Conservation (phyloP, 1,140 invertebrate species). For the Acromyrmex charruanus region DNA sequence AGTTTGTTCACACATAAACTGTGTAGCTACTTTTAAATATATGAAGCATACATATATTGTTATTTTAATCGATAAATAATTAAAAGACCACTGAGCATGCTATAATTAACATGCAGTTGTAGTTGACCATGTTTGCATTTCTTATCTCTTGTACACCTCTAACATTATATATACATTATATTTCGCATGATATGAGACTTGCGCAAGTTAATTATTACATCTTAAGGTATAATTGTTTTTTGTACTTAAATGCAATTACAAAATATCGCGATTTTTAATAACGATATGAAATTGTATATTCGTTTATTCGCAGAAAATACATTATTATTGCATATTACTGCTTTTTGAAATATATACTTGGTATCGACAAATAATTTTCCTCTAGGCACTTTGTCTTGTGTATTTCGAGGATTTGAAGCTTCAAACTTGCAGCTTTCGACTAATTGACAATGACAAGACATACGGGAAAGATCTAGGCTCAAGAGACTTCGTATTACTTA, state of each 20-base stretch:
- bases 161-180: slow-evolving; percentile 9
- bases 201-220: background rate
- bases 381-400: slow-evolving; percentile 29
- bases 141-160: slow-evolving; percentile 31
- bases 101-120: slow-evolving; percentile 22
- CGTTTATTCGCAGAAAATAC: background rate
- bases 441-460: slow-evolving; percentile 62
- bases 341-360: background rate
- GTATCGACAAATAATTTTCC: slow-evolving; percentile 29
- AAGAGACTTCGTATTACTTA: slow-evolving; percentile 73
- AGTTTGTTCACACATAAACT: background rate
- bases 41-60: background rate
- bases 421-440: slow-evolving; percentile 53
- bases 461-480: slow-evolving; percentile 52
- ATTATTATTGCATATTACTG: background rate
- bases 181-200: slow-evolving; percentile 11
- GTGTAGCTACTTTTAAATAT: background rate
- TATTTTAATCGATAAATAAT: slow-evolving; percentile 53
- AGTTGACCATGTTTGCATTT: slow-evolving; percentile 30
- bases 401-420: slow-evolving; percentile 28
- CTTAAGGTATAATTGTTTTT: background rate
- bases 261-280: slow-evolving; percentile 21
- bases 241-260: background rate
- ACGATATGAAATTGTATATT: background rate
- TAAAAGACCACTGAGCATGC: slow-evolving; percentile 20